A percentile compares a stretch with the other conserved stretches of the same genome.
Conservation (phyloP, 2,888 invertebrate genomes). For the Dynastes maya region DNA sequence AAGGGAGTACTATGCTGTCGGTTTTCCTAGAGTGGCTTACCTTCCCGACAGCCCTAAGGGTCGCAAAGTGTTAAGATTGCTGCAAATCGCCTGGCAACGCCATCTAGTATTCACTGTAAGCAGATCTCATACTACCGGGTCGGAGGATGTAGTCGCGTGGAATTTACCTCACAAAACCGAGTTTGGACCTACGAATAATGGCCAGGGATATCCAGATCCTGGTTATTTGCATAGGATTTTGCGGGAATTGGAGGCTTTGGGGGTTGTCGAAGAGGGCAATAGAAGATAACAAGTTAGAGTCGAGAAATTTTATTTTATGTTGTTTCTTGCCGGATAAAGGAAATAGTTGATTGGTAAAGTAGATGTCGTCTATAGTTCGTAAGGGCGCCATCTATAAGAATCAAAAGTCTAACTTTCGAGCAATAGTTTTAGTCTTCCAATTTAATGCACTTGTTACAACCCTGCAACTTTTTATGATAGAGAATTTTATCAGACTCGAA, state of each 20-base stretch:
- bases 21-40: constrained; percentile 87
- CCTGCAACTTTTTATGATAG: not conserved
- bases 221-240: constrained; percentile 81
- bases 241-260: constrained; percentile 75
- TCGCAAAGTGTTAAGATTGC: constrained; percentile 81
- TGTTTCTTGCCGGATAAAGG: no score
- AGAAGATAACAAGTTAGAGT: not conserved
- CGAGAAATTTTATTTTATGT: not conserved
- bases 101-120: constrained; percentile 89
- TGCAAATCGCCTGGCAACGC: constrained; percentile 88
- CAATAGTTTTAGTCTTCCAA: constrained; percentile 25
- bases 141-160: constrained; percentile 94
- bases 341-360: no score
- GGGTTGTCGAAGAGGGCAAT: constrained; percentile 71
- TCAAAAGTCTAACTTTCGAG: not conserved
- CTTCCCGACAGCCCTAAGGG: constrained; percentile 89
- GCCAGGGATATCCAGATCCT: constrained; percentile 83
- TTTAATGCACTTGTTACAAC: constrained; percentile 17
- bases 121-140: constrained; percentile 90
- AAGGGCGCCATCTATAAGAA: no score
- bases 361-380: no score
- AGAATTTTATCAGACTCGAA: not conserved
- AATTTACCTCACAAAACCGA: constrained; percentile 92
- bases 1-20: constrained; percentile 89
- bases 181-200: constrained; percentile 73